Evolutionary conservation across 2,113 vertebrate genomes (phyloP).

Genomic region (Thermophis baileyi): DNA sequence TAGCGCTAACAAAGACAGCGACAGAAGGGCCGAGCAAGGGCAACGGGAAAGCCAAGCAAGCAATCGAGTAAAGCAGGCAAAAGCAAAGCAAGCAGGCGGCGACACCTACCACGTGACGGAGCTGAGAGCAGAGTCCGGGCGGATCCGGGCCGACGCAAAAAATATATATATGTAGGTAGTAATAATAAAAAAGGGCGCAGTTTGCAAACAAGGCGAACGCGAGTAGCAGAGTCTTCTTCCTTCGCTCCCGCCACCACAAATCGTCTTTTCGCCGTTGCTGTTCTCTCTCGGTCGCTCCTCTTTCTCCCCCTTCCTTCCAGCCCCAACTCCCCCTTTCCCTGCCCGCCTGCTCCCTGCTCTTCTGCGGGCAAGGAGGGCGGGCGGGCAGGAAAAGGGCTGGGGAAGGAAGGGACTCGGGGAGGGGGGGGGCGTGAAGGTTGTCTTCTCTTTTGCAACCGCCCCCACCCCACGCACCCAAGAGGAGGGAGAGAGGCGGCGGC

Average conservation of each 20-base stretch:
- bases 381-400: slow-evolving; percentile 42
- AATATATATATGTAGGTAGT: not conserved
- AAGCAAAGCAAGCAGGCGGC: slow-evolving; percentile 64
- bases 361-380: slow-evolving; percentile 45
- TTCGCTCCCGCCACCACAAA: slow-evolving; percentile 5
- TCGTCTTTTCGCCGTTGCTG: not conserved
- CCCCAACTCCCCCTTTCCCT: slow-evolving; percentile 57
- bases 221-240: slow-evolving; percentile 57
- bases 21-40: slow-evolving; percentile 56
- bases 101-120: slow-evolving; percentile 95
- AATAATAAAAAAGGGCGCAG: slow-evolving; percentile 80
- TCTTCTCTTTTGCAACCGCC: slow-evolving; percentile 13
- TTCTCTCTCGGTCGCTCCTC: not conserved
- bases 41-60: slow-evolving; percentile 51
- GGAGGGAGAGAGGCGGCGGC: not conserved
- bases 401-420: not conserved
- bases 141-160: slow-evolving; percentile 75
- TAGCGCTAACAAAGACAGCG: slow-evolving; percentile 80
- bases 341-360: slow-evolving; percentile 52
- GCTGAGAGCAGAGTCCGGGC: slow-evolving; percentile 82
- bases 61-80: slow-evolving; percentile 42
- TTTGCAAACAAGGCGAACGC: slow-evolving; percentile 67
- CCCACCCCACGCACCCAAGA: slow-evolving; percentile 13
- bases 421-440: not conserved
- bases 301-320: not conserved